Conservation (phyloP, 2,797 vertebrate genomes). For the Spatula clypeata region DNA sequence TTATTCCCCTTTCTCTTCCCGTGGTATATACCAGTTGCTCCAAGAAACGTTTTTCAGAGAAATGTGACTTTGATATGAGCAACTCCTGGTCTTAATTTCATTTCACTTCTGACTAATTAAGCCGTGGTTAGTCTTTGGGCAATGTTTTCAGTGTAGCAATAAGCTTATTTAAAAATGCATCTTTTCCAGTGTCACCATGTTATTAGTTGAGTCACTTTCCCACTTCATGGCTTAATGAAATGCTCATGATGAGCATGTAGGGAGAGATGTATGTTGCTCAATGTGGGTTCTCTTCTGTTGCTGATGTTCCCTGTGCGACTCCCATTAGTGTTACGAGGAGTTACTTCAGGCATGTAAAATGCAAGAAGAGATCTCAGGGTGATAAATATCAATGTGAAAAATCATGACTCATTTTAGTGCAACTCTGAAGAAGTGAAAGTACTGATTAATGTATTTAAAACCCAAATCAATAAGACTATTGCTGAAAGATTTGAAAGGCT, state of each 20-base stretch:
- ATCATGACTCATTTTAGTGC: neutral
- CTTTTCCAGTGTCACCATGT: neutral
- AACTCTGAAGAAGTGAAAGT: neutral
- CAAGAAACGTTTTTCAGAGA: neutral
- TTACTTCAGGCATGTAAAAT: conserved; percentile 45
- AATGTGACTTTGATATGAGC: neutral
- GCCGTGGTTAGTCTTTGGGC: conserved; percentile 4
- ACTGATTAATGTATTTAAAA: conserved; percentile 7
- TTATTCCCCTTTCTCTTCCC: neutral
- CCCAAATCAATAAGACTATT: neutral
- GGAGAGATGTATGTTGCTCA: neutral
- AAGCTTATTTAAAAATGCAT: conserved; percentile 33
- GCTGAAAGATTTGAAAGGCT: neutral
- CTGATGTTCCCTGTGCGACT: conserved; percentile 18
- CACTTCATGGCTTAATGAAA: conserved; percentile 70
- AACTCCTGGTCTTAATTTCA: neutral
- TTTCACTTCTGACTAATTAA: neutral
- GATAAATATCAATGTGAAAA: conserved; percentile 56
- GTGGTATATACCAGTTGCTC: neutral
- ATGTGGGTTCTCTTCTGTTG: conserved; percentile 34
- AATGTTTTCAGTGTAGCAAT: conserved; percentile 18
- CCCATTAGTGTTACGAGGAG: conserved; percentile 63
- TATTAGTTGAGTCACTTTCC: conserved; percentile 26
- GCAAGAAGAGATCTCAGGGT: conserved; percentile 52
- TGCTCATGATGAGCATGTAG: conserved; percentile 9